A percentile compares a stretch with the other conserved stretches of the same genome.
These are phyloP conservation scores for Phocides pigmalion DNA, from an alignment of 1,140 invertebrate genomes.

Conservation along the genomic window DNA sequence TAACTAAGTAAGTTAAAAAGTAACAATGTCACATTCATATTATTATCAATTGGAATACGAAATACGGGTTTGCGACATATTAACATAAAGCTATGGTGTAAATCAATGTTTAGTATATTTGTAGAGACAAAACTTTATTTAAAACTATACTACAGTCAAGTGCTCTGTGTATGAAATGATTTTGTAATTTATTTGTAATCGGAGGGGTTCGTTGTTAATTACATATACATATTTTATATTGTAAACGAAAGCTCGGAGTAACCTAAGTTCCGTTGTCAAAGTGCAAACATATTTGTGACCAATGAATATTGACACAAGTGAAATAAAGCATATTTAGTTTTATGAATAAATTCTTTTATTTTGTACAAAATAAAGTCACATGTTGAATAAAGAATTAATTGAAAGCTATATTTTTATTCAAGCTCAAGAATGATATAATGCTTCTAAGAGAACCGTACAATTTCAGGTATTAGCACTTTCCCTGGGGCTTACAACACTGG, in stretches of 20 bases:
- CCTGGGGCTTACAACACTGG: too few relatives aligned
- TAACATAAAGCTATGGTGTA: neutral
- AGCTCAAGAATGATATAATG: too few relatives aligned
- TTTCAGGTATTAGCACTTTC: too few relatives aligned
- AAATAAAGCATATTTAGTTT: conserved; percentile 83
- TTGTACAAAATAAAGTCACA: conserved; percentile 1
- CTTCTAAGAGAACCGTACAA: too few relatives aligned
- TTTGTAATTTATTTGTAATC: conserved; percentile 57
- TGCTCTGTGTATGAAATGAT: conserved; percentile 52
- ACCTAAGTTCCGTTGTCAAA: conserved; percentile 62
- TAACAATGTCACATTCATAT: neutral
- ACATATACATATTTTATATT: conserved; percentile 74
- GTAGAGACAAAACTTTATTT: neutral
- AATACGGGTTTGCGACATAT: neutral
- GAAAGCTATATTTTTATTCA: too few relatives aligned
- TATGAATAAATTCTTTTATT: conserved; percentile 48
- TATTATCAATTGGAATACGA: neutral
- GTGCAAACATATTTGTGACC: conserved; percentile 74
- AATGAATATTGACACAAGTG: conserved; percentile 77
- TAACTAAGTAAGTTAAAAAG: too few relatives aligned
- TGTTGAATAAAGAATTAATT: too few relatives aligned
- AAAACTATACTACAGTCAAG: conserved; percentile 9
- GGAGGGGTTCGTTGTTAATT: conserved; percentile 70
- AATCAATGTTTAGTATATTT: conserved; percentile 3
- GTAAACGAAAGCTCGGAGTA: conserved; percentile 57